Conservation (phyloP, 2,113 vertebrate genomes). For the Crotalus viridis region DNA sequence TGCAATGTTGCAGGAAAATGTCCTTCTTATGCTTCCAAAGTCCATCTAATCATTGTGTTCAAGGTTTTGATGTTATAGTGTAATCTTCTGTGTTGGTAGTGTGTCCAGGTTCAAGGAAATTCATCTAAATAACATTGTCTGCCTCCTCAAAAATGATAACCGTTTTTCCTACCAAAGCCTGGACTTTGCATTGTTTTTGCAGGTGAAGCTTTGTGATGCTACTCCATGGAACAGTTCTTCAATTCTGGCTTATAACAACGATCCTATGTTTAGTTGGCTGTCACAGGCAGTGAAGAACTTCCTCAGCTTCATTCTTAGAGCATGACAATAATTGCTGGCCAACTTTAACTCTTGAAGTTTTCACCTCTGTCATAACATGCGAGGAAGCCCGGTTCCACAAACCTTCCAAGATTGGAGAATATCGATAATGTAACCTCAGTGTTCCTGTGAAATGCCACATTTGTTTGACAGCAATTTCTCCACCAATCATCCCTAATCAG, state of each 20-base stretch:
- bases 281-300: neutral
- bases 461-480: neutral
- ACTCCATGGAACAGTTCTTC: neutral
- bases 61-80: neutral
- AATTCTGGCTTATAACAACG: neutral
- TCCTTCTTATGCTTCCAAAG: neutral
- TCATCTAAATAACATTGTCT: neutral
- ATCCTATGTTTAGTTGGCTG: neutral
- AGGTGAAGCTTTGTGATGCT: neutral
- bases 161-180: neutral
- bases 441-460: neutral
- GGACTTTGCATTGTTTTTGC: neutral
- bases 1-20: neutral
- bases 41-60: neutral
- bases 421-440: neutral
- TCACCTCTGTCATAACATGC: neutral
- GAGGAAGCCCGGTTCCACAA: neutral
- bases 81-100: neutral
- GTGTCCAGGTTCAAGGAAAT: neutral
- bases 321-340: neutral
- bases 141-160: neutral
- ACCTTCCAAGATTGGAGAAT: neutral
- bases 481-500: neutral
- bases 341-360: neutral
- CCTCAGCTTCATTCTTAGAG: neutral